A percentile compares a stretch with the other conserved stretches of the same genome.
Conservation (phyloP, 2,888 invertebrate species). For the Automeris io region DNA sequence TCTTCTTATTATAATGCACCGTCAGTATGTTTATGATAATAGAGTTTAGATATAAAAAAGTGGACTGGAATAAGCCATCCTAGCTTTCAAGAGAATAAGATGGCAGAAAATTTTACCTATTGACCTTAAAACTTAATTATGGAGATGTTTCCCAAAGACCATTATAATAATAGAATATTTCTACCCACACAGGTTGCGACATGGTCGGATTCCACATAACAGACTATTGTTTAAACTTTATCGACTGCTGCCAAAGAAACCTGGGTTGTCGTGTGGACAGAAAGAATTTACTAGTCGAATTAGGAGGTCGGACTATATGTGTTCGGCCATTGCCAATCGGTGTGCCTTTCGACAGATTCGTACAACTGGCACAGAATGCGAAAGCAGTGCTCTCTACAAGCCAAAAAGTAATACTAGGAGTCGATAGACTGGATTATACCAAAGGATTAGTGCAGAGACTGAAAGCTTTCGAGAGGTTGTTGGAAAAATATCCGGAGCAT, state of each 20-base stretch:
- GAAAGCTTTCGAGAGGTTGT: constrained; percentile 87
- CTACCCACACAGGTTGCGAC: constrained; percentile 82
- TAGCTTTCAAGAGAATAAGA: too few species aligned
- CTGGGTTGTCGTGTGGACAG: constrained; percentile 92
- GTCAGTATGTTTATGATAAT: too few species aligned
- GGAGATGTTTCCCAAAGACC: not conserved
- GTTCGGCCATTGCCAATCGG: constrained; percentile 92
- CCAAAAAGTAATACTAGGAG: constrained; percentile 90
- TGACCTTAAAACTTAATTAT: too few species aligned
- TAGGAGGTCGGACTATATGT: constrained; percentile 90
- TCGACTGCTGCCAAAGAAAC: constrained; percentile 92
- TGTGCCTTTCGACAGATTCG: constrained; percentile 91
- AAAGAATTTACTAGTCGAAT: constrained; percentile 90
- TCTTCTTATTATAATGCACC: too few species aligned
- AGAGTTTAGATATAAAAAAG: too few species aligned
- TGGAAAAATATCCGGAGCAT: constrained; percentile 91
- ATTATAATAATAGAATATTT: not conserved
- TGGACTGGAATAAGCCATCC: too few species aligned
- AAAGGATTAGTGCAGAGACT: constrained; percentile 90
- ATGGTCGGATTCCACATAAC: constrained; percentile 96
- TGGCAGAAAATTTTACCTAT: too few species aligned
- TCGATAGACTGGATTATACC: constrained; percentile 93
- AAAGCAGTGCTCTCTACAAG: constrained; percentile 82
- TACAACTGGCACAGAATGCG: constrained; percentile 84
- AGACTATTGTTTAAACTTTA: constrained; percentile 93